Conservation (phyloP, 2,888 invertebrate species). For the Hybos culiciformis region DNA sequence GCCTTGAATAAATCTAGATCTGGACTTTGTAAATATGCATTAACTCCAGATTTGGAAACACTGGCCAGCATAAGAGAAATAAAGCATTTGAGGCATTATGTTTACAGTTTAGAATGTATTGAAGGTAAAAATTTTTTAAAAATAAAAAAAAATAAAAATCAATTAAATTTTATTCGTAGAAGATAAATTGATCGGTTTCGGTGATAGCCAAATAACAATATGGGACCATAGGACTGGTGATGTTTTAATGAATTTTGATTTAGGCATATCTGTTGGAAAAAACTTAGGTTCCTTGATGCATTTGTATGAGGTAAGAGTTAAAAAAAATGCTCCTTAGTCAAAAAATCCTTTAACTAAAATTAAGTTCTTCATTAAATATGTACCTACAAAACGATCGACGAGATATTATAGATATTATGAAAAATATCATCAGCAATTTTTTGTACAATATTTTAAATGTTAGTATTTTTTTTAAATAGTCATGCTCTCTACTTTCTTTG, state of each 20-base stretch:
- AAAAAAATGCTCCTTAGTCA: too few relatives aligned
- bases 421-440: neutral
- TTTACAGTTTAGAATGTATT: constrained; percentile 28
- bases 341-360: neutral
- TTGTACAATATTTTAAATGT: neutral
- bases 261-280: constrained; percentile 25
- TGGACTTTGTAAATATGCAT: constrained; percentile 32
- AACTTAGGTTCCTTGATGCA: constrained; percentile 23
- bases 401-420: neutral
- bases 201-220: constrained; percentile 27
- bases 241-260: constrained; percentile 30
- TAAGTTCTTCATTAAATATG: too few relatives aligned
- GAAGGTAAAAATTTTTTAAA: constrained; percentile 16
- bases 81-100: constrained; percentile 27
- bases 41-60: constrained; percentile 31
- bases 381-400: too few relatives aligned
- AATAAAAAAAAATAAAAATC: neutral
- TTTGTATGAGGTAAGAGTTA: constrained; percentile 5
- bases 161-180: constrained; percentile 16
- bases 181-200: constrained; percentile 32
- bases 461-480: too few relatives aligned
- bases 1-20: constrained; percentile 24
- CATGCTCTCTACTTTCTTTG: too few relatives aligned
- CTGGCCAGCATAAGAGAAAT: constrained; percentile 34
- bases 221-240: constrained; percentile 36